Percentiles rank a stretch among this genome's conserved stretches.
Conservation (phyloP, 2,888 invertebrate genomes). For the Cylloceria caligata region DNA sequence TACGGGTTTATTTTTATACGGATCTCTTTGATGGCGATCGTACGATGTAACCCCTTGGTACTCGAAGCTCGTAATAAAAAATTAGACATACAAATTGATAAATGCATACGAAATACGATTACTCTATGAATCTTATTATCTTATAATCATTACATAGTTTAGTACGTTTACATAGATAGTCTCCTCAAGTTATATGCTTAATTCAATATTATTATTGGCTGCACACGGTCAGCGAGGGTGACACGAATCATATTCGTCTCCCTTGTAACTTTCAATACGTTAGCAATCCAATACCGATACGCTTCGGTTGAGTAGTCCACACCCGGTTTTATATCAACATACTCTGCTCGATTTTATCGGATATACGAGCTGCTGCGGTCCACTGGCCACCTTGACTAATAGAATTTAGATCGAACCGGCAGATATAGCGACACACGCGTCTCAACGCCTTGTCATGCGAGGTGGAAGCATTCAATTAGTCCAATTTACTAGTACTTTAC, state of each 20-base stretch:
- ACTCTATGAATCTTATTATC: too few relatives aligned
- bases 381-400: constrained; percentile 68
- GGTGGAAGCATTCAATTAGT: constrained; percentile 68
- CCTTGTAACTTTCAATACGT: background rate
- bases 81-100: too few relatives aligned
- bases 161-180: too few relatives aligned
- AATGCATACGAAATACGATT: too few relatives aligned
- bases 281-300: background rate
- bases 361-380: constrained; percentile 45
- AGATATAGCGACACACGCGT: constrained; percentile 71
- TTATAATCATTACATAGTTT: too few relatives aligned
- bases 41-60: background rate
- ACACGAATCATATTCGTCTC: background rate
- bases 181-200: too few relatives aligned
- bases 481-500: constrained; percentile 18
- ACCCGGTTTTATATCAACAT: constrained; percentile 35
- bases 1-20: background rate
- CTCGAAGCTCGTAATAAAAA: too few relatives aligned
- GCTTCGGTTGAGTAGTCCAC: constrained; percentile 50
- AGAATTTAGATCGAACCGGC: constrained; percentile 72
- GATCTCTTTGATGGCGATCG: background rate
- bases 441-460: constrained; percentile 72
- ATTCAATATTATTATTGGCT: too few relatives aligned
- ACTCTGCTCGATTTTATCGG: constrained; percentile 37
- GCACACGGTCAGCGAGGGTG: background rate